Evolutionary conservation across 2,797 vertebrate species (phyloP).

Genomic region (Leptodactylus fallax): DNA sequence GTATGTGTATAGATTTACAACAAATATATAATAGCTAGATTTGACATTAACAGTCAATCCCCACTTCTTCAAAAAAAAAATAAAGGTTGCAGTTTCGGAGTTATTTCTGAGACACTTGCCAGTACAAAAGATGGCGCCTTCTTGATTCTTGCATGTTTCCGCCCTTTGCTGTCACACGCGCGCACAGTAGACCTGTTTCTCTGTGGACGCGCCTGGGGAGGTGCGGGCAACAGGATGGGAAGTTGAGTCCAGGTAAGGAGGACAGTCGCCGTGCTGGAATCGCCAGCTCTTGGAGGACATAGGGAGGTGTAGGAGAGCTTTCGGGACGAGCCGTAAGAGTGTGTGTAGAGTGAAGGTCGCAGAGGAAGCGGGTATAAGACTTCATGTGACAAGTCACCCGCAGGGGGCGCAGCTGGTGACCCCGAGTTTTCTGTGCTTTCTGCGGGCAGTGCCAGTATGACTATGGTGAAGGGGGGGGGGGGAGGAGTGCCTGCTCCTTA

Average conservation of each 20-base stretch:
- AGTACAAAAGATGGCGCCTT: constrained; percentile 40
- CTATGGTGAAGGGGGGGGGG: no score
- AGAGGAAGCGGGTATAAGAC: not conserved
- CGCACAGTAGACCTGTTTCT: not conserved
- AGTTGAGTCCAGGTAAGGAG: constrained; percentile 42
- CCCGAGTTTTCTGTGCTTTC: no score
- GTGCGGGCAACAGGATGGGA: constrained; percentile 12
- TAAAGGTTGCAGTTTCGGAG: no score
- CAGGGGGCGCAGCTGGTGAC: not conserved
- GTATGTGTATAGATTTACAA: no score
- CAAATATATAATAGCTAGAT: no score
- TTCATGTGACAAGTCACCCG: no score
- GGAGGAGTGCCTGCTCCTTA: not conserved
- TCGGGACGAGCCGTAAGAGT: no score
- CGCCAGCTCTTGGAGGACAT: not conserved
- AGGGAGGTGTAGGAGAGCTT: not conserved
- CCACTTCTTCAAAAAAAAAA: no score
- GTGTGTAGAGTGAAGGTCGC: not conserved
- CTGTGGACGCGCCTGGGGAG: not conserved
- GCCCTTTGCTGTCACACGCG: not conserved
- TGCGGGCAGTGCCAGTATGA: not conserved
- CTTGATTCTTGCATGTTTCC: not conserved
- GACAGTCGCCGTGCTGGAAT: not conserved
- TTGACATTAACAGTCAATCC: no score
- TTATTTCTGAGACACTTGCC: not conserved